Conservation (phyloP, 2,113 vertebrate genomes). For the Salvelinus namaycush region DNA sequence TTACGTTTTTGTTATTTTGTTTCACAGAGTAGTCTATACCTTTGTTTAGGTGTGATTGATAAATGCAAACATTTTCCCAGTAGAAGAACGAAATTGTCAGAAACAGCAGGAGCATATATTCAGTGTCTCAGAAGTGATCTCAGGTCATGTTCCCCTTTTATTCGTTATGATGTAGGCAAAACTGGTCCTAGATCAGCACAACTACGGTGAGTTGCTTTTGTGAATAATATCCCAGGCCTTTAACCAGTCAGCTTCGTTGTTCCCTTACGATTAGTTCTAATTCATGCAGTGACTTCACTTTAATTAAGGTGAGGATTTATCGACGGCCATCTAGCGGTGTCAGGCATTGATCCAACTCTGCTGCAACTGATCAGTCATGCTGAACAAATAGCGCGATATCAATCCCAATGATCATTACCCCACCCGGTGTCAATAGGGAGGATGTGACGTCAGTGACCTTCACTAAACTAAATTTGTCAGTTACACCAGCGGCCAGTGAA, state of each 20-base stretch:
- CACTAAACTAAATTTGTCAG: constrained; percentile 12
- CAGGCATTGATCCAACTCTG: constrained; percentile 5
- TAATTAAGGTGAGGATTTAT: constrained; percentile 4
- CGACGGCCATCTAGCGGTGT: neutral
- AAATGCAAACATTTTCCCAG: no score
- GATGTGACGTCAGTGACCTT: constrained; percentile 25
- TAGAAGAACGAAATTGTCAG: no score
- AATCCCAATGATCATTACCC: constrained; percentile 13
- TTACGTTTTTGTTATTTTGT: no score
- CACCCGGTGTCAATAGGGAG: constrained; percentile 3
- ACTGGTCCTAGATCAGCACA: no score
- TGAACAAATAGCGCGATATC: constrained; percentile 11
- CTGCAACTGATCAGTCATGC: constrained; percentile 23
- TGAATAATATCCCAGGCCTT: neutral
- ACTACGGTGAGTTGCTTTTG: no score
- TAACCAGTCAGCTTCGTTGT: neutral
- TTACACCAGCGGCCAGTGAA: neutral
- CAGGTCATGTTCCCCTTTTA: no score
- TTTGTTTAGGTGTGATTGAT: no score
- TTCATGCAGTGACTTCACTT: neutral
- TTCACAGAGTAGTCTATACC: no score
- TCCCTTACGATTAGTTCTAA: neutral
- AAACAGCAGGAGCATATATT: no score
- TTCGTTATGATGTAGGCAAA: no score
- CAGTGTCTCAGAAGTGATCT: no score